Conservation (phyloP, 2,888 invertebrate genomes). For the Lucinisca nassula region DNA sequence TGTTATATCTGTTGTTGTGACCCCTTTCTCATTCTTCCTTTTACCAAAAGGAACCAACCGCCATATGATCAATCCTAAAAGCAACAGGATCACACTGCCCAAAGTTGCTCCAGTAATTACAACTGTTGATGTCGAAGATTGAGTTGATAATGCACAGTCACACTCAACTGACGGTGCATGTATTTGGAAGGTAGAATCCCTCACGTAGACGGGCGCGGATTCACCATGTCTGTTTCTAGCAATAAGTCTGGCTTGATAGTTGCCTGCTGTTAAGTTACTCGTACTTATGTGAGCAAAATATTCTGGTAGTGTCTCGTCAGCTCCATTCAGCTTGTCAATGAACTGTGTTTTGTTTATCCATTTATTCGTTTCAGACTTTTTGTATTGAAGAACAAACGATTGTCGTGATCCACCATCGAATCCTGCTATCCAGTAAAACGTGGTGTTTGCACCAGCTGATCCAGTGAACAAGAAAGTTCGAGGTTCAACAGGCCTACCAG, state of each 20-base stretch:
- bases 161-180: too few species aligned
- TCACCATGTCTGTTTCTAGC: not conserved
- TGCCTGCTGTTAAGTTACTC: not conserved
- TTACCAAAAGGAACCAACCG: too few species aligned
- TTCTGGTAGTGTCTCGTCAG: not conserved
- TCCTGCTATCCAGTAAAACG: constrained; percentile 1
- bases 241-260: not conserved
- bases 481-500: not conserved
- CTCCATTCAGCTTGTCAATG: not conserved
- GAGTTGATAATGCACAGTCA: too few species aligned
- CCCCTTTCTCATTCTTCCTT: too few species aligned
- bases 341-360: not conserved
- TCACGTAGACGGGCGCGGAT: not conserved
- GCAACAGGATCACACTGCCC: too few species aligned
- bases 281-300: not conserved
- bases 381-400: not conserved
- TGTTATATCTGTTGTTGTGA: too few species aligned
- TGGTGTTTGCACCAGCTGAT: not conserved
- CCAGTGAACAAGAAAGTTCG: not conserved
- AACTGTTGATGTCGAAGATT: too few species aligned
- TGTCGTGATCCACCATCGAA: not conserved
- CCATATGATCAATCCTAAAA: too few species aligned
- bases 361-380: not conserved
- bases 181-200: not conserved
- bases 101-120: too few species aligned